A percentile compares a stretch with the other conserved stretches of the same genome.
Evolutionary conservation across 1,140 invertebrate species (phyloP).

Genomic region (Alviniconcha marisindica): DNA sequence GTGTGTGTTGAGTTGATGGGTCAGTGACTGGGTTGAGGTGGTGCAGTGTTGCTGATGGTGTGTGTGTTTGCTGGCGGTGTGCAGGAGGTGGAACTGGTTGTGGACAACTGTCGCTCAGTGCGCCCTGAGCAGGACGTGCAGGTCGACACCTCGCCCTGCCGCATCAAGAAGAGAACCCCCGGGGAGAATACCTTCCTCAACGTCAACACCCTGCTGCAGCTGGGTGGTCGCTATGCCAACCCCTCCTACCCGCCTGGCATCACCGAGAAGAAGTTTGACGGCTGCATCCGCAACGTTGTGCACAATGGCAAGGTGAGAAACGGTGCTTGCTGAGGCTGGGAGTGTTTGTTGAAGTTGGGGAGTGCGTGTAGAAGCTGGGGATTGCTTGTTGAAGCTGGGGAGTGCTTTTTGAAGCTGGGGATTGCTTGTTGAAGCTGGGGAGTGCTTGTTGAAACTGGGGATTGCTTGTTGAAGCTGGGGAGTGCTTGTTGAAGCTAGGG

Average conservation of each 20-base stretch:
- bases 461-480: not conserved
- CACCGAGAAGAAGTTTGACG: slow-evolving; percentile 84
- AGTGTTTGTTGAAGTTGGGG: no score
- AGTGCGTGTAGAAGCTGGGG: no score
- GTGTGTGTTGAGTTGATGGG: no score
- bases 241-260: slow-evolving; percentile 82
- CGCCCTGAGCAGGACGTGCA: slow-evolving; percentile 84
- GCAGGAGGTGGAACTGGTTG: slow-evolving; percentile 82
- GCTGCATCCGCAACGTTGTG: slow-evolving; percentile 96
- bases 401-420: no score
- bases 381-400: no score
- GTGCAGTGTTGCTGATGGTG: no score
- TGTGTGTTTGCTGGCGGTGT: no score
- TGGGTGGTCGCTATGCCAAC: slow-evolving; percentile 90
- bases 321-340: no score
- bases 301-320: slow-evolving; percentile 90
- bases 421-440: no score
- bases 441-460: no score
- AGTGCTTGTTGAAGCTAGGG: not conserved
- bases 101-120: slow-evolving; percentile 93
- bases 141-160: slow-evolving; percentile 91
- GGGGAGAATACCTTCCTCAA: slow-evolving; percentile 98
- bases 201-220: slow-evolving; percentile 95
- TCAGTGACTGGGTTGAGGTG: no score
- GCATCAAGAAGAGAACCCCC: slow-evolving; percentile 90